Conservation (phyloP, 1,140 invertebrate genomes). For the Formica selysi region DNA sequence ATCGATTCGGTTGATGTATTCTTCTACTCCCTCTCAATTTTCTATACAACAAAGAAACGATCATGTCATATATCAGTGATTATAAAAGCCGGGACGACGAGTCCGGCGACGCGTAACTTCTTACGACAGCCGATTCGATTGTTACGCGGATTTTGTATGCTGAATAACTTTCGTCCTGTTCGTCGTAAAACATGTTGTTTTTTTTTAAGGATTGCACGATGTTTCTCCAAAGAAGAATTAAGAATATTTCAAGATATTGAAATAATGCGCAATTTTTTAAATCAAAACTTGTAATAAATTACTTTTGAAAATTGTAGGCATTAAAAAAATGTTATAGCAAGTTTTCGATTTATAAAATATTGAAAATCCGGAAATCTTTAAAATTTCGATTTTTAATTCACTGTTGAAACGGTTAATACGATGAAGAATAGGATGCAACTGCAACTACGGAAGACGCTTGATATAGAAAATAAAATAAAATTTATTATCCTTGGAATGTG, state of each 20-base stretch:
- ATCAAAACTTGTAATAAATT: not conserved
- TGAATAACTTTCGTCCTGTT: not conserved
- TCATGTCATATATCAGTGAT: conserved; percentile 20
- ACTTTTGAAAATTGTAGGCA: too few species aligned
- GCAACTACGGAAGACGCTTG: not conserved
- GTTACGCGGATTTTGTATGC: conserved; percentile 32
- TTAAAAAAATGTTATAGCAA: too few species aligned
- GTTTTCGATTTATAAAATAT: not conserved
- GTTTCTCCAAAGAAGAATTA: not conserved
- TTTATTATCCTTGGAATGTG: not conserved
- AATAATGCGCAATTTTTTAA: not conserved
- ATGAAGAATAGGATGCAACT: not conserved
- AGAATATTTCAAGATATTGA: not conserved
- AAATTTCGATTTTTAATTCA: not conserved
- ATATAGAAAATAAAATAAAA: too few species aligned
- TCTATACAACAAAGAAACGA: conserved; percentile 45
- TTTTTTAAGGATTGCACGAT: conserved; percentile 8
- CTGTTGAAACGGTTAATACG: not conserved
- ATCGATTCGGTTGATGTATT: conserved; percentile 36
- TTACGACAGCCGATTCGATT: conserved; percentile 66
- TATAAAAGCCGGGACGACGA: conserved; percentile 32
- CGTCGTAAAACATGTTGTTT: conserved; percentile 25
- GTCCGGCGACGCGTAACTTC: conserved; percentile 49
- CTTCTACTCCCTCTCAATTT: conserved; percentile 18
- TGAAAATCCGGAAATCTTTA: not conserved